Evolutionary conservation across 2,797 vertebrate genomes (phyloP), one percentile per base, ranked within the genome.

Genomic region (Pseudomugil tenellus): DNA sequence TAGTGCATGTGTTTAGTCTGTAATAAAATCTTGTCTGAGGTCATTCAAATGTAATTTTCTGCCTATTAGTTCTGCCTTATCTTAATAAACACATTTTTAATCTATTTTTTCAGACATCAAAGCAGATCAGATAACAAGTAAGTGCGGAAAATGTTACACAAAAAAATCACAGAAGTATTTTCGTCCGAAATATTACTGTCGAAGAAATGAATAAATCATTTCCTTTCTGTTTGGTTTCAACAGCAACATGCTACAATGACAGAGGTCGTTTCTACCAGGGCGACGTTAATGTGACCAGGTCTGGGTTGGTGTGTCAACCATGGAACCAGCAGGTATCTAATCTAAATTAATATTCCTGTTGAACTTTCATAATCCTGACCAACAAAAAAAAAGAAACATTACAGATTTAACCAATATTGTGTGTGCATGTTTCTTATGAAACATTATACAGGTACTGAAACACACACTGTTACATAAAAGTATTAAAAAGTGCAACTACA

Each of bases 51-150:
- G 3, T 49, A 4, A 49, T 25, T 25, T 13, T 49, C 1, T 49
- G 41, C 6, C 19, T 9, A 46, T 46, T n/a, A 46, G 13, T 46
- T 43, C 19, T 37, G 4, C 13, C 57, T 71, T 34, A 13, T 54
- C 2, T 29, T 5, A 1, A 52, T 19, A 21, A 57, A 19, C 23
- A 16, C 4, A 2, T 39, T 2, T 54, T 48, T 60, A 32, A 4
- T 4, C 11, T 32, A 0, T 60, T 63, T 73, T 90, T 86, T 85
- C 93, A 99, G 97, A 96, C 84, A 93, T 96, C 72, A 95, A 95
- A 84, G 95, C 90, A 89, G 96, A 96, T 84, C 92, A 96, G 87
- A 84, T 95, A 73, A 98, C 97, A 89, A 96, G 98, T 98, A 95
- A 97, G 96, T 96, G 3, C 34, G 0, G 58, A 39, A 61, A 29